Evolutionary conservation across 2,113 vertebrate genomes (phyloP), one percentile per base, ranked within the genome.

Genomic region (Percina caprodes): DNA sequence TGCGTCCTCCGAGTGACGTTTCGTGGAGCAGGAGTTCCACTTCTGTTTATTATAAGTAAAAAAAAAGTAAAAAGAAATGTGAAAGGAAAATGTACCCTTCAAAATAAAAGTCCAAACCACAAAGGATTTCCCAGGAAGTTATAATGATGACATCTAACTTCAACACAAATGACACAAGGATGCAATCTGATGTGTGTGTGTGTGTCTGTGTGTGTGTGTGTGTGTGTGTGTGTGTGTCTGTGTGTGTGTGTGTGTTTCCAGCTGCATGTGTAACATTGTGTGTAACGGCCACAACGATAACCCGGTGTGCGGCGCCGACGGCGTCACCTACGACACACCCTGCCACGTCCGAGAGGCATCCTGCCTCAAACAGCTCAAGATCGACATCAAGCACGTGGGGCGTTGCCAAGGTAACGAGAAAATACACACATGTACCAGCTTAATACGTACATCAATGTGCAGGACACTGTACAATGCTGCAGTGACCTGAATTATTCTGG

Each of bases 241-340:
- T 39, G 65, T 74, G 2, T 45, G 4, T 73, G 24, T 66, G 5
- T 61, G 21, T 82, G 70, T 74, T 14, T 71, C 0, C 92, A 99
- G 98, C 88, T 99, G 98, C 94, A 98, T 99, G n/a, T 99, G 98
- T 92, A 99, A 99, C 92, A 99, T 99, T 85, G 97, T 98, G 92
- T 99, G 98, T 93, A 99, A 96, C 56, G 98, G 98, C 46, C 97
- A 98, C 94, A 99, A 98, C 80, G 97, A 99, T 88, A 99, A 99
- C 92, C 97, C 97, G 3, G 97, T 99, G 54, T 99, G 98, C 83
- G 98, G 98, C 90, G 95, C 96, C 66, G 96, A 99, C 82, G 96
- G 97, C 70, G 95, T 96, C 86, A 99, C 97, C 46, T 99, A 99
- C 91, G 97, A 97, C 82, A 99, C 98, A 69, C 98, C 98, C 0